Percentiles rank a stretch among this genome's conserved stretches.
Evolutionary conservation across 2,888 invertebrate species (phyloP).

Genomic region (Noctua janthe): DNA sequence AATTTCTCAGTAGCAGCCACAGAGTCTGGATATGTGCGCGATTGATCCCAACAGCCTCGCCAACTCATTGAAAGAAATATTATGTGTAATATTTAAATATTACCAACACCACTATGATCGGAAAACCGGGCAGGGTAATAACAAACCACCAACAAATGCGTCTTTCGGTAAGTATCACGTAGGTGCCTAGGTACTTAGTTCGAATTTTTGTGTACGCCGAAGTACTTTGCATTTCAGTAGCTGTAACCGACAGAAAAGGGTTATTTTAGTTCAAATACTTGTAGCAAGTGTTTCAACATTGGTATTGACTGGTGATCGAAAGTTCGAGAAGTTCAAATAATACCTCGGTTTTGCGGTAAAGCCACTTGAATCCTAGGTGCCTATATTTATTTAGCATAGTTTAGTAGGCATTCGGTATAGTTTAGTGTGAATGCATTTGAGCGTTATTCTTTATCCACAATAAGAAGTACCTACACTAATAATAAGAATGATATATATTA

Average conservation of each 20-base stretch:
- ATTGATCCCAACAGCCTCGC: too few species aligned
- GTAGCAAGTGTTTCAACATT: conserved; percentile 17
- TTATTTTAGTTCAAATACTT: conserved; percentile 45
- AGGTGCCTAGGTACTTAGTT: not conserved
- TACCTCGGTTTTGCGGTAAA: conserved; percentile 13
- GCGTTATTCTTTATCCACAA: not conserved
- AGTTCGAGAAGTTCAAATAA: conserved; percentile 36
- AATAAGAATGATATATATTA: not conserved
- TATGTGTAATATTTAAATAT: not conserved
- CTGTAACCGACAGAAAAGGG: conserved; percentile 26
- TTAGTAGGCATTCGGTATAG: not conserved
- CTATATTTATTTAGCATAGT: conserved; percentile 10
- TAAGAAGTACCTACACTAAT: not conserved
- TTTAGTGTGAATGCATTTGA: not conserved
- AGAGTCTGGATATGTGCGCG: too few species aligned
- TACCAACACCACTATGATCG: not conserved
- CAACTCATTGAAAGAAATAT: not conserved
- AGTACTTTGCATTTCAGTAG: conserved; percentile 27
- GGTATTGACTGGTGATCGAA: conserved; percentile 37
- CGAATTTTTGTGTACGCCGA: conserved; percentile 1
- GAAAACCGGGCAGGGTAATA: not conserved
- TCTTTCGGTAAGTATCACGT: not conserved
- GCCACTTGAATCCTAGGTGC: not conserved
- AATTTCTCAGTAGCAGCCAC: too few species aligned
- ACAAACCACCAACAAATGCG: conserved; percentile 2